A percentile compares a stretch with the other conserved stretches of the same genome.
Evolutionary conservation across 2,888 invertebrate genomes (phyloP).

Genomic region (Carpatolechia fugitivella): DNA sequence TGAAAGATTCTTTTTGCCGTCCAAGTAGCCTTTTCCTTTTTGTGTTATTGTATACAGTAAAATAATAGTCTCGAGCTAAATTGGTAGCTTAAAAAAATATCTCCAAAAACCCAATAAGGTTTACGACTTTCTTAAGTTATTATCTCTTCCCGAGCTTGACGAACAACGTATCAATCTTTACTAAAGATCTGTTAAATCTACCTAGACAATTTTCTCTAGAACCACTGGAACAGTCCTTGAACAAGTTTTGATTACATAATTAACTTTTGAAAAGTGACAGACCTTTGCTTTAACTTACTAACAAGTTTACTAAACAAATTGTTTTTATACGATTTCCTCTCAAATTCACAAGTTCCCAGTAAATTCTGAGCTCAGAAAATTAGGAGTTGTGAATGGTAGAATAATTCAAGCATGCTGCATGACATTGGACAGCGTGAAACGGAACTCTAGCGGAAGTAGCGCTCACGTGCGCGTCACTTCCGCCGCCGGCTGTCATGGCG

Average conservation of each 20-base stretch:
- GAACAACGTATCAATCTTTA: too few species aligned
- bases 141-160: too few species aligned
- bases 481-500: constrained; percentile 66
- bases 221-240: not conserved
- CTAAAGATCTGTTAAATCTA: too few species aligned
- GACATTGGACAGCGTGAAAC: constrained; percentile 73
- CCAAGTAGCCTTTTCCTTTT: too few species aligned
- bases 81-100: too few species aligned
- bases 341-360: not conserved
- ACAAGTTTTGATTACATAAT: constrained; percentile 1
- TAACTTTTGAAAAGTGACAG: not conserved
- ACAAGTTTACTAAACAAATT: constrained; percentile 8
- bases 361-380: constrained; percentile 1
- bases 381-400: constrained; percentile 15
- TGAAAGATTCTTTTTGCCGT: too few species aligned
- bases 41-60: too few species aligned
- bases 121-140: too few species aligned
- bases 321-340: constrained; percentile 4
- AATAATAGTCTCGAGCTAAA: too few species aligned
- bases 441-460: constrained; percentile 68
- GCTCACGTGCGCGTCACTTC: constrained; percentile 75
- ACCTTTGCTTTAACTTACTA: not conserved
- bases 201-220: not conserved
- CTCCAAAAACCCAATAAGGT: too few species aligned
- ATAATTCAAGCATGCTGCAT: constrained; percentile 44